Evolutionary conservation across 2,888 invertebrate genomes (phyloP).

Genomic region (Resseliella maxima): DNA sequence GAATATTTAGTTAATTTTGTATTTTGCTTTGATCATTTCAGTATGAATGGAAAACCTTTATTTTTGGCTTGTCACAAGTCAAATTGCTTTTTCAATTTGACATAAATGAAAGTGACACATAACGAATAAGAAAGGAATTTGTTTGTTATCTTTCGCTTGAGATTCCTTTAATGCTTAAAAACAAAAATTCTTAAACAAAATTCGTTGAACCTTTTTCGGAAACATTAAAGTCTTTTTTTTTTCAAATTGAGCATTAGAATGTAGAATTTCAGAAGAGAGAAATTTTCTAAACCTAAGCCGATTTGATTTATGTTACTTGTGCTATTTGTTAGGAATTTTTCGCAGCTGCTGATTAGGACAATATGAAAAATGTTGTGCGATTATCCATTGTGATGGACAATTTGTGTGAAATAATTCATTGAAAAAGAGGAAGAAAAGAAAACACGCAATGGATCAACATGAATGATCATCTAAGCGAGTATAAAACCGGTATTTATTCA

Average conservation of each 20-base stretch:
- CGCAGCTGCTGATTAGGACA: no score
- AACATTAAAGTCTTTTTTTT: neutral
- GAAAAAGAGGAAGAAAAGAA: neutral
- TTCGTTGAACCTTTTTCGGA: neutral
- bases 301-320: no score
- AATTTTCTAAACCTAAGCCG: no score
- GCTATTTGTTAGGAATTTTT: no score
- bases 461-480: neutral
- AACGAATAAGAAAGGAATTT: neutral
- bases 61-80: neutral
- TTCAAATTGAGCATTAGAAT: no score
- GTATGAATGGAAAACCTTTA: no score
- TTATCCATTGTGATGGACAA: neutral
- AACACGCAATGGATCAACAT: neutral
- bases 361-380: neutral
- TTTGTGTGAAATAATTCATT: neutral
- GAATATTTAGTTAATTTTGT: no score
- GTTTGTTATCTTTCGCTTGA: neutral
- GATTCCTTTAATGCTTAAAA: neutral
- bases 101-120: neutral
- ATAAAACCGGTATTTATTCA: neutral
- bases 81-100: neutral
- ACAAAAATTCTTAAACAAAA: neutral
- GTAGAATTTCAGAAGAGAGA: no score
- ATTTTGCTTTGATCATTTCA: no score